Percentiles rank a stretch among this genome's conserved stretches.
phyloP scores from a whole-genome alignment of 1,140 invertebrate genomes.

The Sweltsa coloradensis region DNA sequence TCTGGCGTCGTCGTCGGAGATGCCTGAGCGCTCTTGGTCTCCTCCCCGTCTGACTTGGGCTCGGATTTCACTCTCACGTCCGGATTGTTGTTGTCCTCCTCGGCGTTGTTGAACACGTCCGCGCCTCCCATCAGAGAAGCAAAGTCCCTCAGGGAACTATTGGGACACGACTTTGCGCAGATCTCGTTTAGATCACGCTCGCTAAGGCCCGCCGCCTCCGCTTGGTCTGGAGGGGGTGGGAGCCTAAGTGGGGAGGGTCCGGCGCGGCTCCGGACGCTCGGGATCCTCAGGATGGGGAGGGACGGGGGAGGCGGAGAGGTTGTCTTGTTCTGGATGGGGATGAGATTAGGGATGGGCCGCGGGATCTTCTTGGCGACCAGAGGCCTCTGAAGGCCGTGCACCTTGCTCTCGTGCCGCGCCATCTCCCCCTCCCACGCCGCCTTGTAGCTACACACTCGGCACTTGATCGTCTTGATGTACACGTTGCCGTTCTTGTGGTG shows the following conservation, averaged over 20 bases:
- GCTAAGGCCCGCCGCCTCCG: constrained; percentile 20
- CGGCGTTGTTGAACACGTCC: constrained; percentile 22
- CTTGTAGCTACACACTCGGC: constrained; percentile 36
- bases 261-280: constrained; percentile 3
- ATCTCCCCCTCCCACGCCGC: constrained; percentile 40
- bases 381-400: constrained; percentile 27
- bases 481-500: constrained; percentile 32
- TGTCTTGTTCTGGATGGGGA: constrained; percentile 39
- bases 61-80: neutral
- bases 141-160: constrained; percentile 35
- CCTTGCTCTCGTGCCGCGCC: constrained; percentile 37
- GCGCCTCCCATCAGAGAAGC: constrained; percentile 33
- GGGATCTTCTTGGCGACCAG: constrained; percentile 26
- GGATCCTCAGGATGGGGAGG: constrained; percentile 6
- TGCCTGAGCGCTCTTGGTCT: too few species aligned
- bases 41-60: neutral
- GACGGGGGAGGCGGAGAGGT: neutral
- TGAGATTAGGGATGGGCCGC: constrained; percentile 54
- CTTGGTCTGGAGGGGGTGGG: neutral
- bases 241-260: constrained; percentile 1
- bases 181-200: constrained; percentile 33
- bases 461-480: constrained; percentile 33
- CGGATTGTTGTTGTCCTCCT: constrained; percentile 1
- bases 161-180: constrained; percentile 28
- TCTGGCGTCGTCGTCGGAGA: neutral